phyloP scores from a whole-genome alignment of 2,113 vertebrate species.

The Aythya baeri region DNA sequence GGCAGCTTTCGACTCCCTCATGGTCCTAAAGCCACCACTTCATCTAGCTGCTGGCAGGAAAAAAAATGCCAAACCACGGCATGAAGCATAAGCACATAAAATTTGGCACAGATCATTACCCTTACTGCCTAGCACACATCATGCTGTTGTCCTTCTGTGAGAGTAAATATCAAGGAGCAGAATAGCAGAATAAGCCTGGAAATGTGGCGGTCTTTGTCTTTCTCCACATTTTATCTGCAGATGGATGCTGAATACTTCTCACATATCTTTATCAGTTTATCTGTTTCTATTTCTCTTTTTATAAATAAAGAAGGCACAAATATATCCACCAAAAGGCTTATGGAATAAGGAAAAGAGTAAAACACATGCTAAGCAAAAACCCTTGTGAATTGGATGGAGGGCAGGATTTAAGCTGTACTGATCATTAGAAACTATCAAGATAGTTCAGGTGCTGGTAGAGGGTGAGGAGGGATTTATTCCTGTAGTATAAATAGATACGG shows the following conservation, averaged over 20 bases:
- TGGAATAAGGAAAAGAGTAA: background rate
- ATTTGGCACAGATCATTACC: constrained; percentile 35
- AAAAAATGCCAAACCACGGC: background rate
- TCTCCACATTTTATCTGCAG: background rate
- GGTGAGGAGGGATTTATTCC: background rate
- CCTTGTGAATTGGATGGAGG: background rate
- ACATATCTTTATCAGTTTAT: background rate
- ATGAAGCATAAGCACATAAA: constrained; percentile 6
- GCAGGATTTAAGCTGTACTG: background rate
- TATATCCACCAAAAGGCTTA: background rate
- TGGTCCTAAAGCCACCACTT: background rate
- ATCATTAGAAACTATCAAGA: background rate
- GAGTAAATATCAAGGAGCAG: background rate
- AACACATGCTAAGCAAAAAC: background rate
- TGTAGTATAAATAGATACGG: background rate
- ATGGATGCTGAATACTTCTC: background rate
- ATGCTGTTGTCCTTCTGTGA: constrained; percentile 23
- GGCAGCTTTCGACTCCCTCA: background rate
- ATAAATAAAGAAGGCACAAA: background rate
- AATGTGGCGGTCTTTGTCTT: background rate
- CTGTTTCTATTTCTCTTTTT: background rate
- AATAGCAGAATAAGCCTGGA: background rate
- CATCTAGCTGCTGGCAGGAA: background rate
- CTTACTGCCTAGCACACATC: constrained; percentile 4
- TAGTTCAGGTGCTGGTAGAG: background rate